These are phyloP conservation scores for Emys orbicularis DNA, from an alignment of 2,797 vertebrate genomes.

Conservation along the genomic window DNA sequence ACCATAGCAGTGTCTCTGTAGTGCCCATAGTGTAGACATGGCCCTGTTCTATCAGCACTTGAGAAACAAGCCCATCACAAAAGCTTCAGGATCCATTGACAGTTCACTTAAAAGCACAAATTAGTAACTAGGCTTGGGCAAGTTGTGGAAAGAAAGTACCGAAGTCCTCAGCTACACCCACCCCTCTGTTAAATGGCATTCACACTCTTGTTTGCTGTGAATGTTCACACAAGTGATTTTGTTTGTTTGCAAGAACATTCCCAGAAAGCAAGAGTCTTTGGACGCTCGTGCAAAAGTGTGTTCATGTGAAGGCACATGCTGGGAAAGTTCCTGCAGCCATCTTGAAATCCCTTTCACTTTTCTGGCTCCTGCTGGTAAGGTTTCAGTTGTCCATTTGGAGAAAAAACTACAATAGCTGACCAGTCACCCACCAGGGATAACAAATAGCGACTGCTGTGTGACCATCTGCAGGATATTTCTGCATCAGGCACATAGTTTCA, in stretches of 20 bases:
- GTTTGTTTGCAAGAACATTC: neutral
- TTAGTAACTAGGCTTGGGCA: neutral
- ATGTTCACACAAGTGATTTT: neutral
- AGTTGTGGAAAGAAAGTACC: neutral
- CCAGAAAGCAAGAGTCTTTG: neutral
- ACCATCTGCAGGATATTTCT: fast-evolving
- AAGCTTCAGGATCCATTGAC: neutral
- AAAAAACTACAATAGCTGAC: neutral
- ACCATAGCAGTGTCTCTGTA: neutral
- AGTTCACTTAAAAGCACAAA: neutral
- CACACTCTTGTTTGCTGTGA: neutral
- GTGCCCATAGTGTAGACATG: neutral
- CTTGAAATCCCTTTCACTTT: neutral
- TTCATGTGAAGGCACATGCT: neutral
- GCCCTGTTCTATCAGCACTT: neutral
- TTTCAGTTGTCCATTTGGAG: neutral
- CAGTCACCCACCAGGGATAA: neutral
- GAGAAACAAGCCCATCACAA: neutral
- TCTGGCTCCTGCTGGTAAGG: neutral
- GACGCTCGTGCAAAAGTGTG: neutral
- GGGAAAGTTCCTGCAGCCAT: neutral
- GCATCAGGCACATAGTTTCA: neutral
- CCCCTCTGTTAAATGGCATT: neutral
- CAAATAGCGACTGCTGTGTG: fast-evolving
- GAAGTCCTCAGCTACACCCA: neutral